These are phyloP conservation scores for Protobothrops flavoviridis DNA, from an alignment of 2,113 vertebrate species.

Conservation along the genomic window DNA sequence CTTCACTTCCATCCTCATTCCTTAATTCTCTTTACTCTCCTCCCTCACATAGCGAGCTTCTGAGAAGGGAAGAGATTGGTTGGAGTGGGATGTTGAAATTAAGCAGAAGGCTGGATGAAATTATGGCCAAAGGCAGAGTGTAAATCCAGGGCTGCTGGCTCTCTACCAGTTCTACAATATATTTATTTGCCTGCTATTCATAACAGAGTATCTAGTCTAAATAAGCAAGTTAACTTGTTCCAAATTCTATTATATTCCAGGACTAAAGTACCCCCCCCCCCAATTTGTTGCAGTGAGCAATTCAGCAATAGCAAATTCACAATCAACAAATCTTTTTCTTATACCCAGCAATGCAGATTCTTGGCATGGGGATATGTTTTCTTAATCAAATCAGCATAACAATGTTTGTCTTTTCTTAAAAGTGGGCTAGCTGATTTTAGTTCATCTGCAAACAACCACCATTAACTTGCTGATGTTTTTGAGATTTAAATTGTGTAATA, in stretches of 20 bases:
- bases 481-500: conserved; percentile 48
- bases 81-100: neutral
- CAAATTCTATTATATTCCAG: neutral
- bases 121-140: neutral
- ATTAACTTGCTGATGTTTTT: conserved; percentile 38
- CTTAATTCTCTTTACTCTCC: neutral
- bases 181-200: neutral
- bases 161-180: neutral
- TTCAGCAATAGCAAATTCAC: neutral
- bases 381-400: neutral
- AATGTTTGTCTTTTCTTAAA: conserved; percentile 59
- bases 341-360: conserved; percentile 23
- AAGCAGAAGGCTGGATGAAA: neutral
- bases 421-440: conserved; percentile 41
- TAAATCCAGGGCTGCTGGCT: neutral
- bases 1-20: neutral
- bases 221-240: neutral
- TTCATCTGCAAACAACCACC: conserved; percentile 58
- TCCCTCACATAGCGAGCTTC: neutral
- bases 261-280: neutral
- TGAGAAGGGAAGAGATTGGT: neutral
- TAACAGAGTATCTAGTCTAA: neutral
- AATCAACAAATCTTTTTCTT: neutral
- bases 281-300: neutral
- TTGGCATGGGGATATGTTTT: conserved; percentile 14